Base-by-base conservation (phyloP, 2,113 vertebrate genomes). In the Xenopus borealis region DNA sequence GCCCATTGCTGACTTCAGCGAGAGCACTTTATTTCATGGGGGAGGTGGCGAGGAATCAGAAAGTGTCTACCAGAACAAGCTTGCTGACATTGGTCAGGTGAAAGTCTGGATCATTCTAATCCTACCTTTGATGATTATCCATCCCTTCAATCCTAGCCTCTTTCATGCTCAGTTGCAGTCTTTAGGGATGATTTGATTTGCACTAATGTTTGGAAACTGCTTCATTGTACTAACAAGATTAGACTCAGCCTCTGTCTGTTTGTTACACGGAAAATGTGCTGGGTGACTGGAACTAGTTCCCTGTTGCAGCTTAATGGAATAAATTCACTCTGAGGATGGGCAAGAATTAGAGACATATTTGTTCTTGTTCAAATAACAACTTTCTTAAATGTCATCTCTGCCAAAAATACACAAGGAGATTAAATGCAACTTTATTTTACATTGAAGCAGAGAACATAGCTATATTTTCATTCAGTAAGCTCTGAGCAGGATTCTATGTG, bases 211-310 rank as follows among this genome's bases (percentile, higher is more conserved):
- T 92, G 90, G 93, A 94, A 94, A 94, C 88, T 85, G 87, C 89
- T 92, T 94, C 90, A 83, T 93, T 86, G 87, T 85, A 88, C 92
- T 94, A 91, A 96, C 84, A 86, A 94, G 92, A 95, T 95, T 92
- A 91, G 87, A 88, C 84, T 80, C 86, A 95, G 89, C 89, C 90
- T 88, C 76, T 86, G 90, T 91, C 91, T 92, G 88, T 88, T 86
- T 91, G 86, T 91, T 86, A 84, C 83, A 81, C 89, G 86, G 88
- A 85, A 91, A 91, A 93, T 86, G 89, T 84, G 90, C 89, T 80
- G 87, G 86, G 90, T 89, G 91, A 92, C 92, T 91, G 85, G 83
- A 89, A 86, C 88, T 88, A 90, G 82, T 85, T 88, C 90, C 80
- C 83, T 81, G 84, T 85, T 84, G 85, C 86, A 89, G 81, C 87